phyloP scores from a whole-genome alignment of 2,797 vertebrate species.

The Anguilla anguilla region DNA sequence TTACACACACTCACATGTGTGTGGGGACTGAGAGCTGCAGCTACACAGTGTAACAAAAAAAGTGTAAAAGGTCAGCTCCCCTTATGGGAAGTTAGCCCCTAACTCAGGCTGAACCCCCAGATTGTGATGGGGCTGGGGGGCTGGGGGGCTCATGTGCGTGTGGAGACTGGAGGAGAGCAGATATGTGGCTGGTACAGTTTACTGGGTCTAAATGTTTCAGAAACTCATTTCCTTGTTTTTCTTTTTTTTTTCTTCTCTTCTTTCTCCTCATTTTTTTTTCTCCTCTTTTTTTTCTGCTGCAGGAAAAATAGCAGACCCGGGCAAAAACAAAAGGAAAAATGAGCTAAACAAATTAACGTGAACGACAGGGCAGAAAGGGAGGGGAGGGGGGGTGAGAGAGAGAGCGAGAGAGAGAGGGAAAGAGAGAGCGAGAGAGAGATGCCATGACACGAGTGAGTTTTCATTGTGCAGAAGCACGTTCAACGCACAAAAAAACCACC shows the following conservation, averaged over 20 bases:
- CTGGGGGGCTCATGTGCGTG: background rate
- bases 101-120: slow-evolving; percentile 16
- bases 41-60: slow-evolving; percentile 25
- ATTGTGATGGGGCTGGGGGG: background rate
- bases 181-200: slow-evolving; percentile 48
- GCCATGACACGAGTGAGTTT: background rate
- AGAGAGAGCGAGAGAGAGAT: background rate
- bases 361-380: background rate
- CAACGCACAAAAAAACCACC: background rate
- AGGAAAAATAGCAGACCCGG: slow-evolving; percentile 61
- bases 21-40: slow-evolving; percentile 15
- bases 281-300: slow-evolving; percentile 44
- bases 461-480: background rate
- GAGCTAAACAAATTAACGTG: slow-evolving; percentile 57
- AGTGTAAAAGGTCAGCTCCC: slow-evolving; percentile 11
- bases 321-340: slow-evolving; percentile 59
- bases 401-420: background rate
- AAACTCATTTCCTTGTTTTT: slow-evolving; percentile 64
- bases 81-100: slow-evolving; percentile 28
- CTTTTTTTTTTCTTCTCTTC: slow-evolving; percentile 27
- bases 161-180: background rate
- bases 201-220: slow-evolving; percentile 52
- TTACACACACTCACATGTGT: slow-evolving; percentile 43
- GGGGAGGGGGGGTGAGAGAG: background rate
- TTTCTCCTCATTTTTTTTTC: background rate